phyloP scores from a whole-genome alignment of 2,888 invertebrate genomes.

The Caradrina clavipalpis region DNA sequence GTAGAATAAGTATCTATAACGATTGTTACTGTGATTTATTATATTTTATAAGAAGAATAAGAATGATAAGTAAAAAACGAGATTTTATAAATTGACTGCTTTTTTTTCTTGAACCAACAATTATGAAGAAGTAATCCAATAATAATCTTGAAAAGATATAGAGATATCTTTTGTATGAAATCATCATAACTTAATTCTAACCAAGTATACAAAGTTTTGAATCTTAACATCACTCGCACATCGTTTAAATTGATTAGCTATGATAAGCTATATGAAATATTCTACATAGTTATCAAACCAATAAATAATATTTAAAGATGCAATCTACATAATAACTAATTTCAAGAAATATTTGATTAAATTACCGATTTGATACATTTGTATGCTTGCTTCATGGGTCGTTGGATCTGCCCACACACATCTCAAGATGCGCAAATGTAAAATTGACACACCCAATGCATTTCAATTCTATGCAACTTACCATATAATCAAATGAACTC shows the following conservation, averaged over 20 bases:
- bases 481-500: background rate
- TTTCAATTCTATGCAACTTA: conserved; percentile 22
- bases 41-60: conserved; percentile 75
- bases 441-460: conserved; percentile 39
- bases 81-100: conserved; percentile 19
- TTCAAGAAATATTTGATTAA: conserved; percentile 12
- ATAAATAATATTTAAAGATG: background rate
- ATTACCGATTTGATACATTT: conserved; percentile 26
- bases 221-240: background rate
- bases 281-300: background rate
- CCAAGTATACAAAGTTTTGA: background rate
- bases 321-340: background rate
- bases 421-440: conserved; percentile 9
- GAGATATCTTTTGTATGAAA: background rate
- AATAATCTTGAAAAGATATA: no score
- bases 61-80: conserved; percentile 62
- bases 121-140: background rate
- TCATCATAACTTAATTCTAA: background rate
- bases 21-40: conserved; percentile 87
- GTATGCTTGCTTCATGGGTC: conserved; percentile 19
- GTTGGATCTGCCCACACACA: conserved; percentile 26
- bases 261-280: background rate
- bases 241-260: background rate
- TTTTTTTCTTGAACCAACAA: conserved; percentile 24
- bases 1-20: conserved; percentile 72